These are phyloP conservation scores for Catonia carolina DNA, from an alignment of 2,888 invertebrate species.

Conservation along the genomic window DNA sequence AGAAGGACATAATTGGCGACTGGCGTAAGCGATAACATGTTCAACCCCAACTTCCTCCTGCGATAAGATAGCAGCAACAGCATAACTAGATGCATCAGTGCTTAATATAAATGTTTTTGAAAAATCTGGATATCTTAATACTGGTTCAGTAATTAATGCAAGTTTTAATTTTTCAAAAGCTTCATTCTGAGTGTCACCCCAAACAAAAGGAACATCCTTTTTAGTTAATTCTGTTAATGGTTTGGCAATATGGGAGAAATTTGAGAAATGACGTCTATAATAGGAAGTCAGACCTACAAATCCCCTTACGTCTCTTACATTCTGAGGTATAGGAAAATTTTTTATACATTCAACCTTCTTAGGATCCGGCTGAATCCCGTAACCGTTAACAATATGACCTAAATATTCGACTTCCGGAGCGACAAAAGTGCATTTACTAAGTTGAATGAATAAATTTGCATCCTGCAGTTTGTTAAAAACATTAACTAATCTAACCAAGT, in stretches of 20 bases:
- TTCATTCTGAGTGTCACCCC: slow-evolving; percentile 23
- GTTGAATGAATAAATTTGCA: slow-evolving; percentile 18
- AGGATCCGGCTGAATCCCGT: slow-evolving; percentile 26
- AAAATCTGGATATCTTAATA: too few relatives aligned
- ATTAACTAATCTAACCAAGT: slow-evolving; percentile 3
- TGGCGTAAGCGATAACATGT: slow-evolving; percentile 31
- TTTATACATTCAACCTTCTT: slow-evolving; percentile 17
- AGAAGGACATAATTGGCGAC: slow-evolving; percentile 34
- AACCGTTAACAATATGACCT: slow-evolving; percentile 24
- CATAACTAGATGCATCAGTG: too few relatives aligned
- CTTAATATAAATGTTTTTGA: too few relatives aligned
- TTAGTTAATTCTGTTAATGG: slow-evolving; percentile 32
- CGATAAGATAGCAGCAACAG: too few relatives aligned
- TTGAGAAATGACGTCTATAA: slow-evolving; percentile 40
- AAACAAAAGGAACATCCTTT: slow-evolving; percentile 30
- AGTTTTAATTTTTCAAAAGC: slow-evolving; percentile 28
- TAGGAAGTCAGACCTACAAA: slow-evolving; percentile 40
- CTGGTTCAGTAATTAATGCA: slow-evolving; percentile 30
- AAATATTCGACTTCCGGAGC: slow-evolving; percentile 15
- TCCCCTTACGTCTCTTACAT: slow-evolving; percentile 24
- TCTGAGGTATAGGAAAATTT: slow-evolving; percentile 22
- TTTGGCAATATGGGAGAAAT: slow-evolving; percentile 37
- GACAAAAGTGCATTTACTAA: too few relatives aligned
- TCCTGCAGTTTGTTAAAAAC: slow-evolving; percentile 18
- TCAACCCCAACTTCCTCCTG: slow-evolving; percentile 31